Evolutionary conservation across 1,140 invertebrate genomes (phyloP), one percentile per base, ranked within the genome.

Genomic region (Tetragnatha versicolor): DNA sequence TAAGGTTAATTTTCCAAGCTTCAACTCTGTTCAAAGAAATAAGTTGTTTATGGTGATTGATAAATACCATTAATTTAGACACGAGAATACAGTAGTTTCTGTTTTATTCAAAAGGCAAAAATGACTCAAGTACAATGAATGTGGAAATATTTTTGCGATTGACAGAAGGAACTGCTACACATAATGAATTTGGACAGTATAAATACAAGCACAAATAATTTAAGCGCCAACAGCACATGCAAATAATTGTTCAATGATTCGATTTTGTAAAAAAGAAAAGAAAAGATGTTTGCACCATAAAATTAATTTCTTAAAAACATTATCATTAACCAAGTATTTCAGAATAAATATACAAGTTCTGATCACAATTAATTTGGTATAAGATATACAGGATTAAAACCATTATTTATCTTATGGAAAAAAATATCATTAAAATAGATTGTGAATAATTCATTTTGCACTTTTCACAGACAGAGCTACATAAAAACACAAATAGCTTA

Each of bases 121-220:
- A 68, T 68, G 63, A 68, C 49, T 68, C 49, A 68, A 68, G 63
- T 68, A 68, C 63, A 68, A 68, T 68, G 63, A 68, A 49, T 31
- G 31, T n/a, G 12, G 12, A 29, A 20, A 14, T 29, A 29, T 29
- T 25, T 27, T 27, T 58, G 14, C 22, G 22, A 29, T 29, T 49
- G 33, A 68, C 9, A 49, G 25, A 49, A 47, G 42, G 42, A 68
- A 47, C 42, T 29, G 63, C 27, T 68, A 68, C 2, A 58, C 20
- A 31, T 58, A n/a, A n/a, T n/a, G n/a, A 42, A 10, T 42, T 42
- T 42, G 7, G 0, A 42, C 7, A 58, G 20, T 33, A 58, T 22
- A 49, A 25, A 47, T 68, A 27, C 29, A 12, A 49, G 37, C 20
- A 68, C 27, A 14, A 37, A 25, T 39, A 14, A 12, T 33, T 22